phyloP scores from a whole-genome alignment of 1,140 invertebrate genomes.

The Drosophila melanogaster region DNA sequence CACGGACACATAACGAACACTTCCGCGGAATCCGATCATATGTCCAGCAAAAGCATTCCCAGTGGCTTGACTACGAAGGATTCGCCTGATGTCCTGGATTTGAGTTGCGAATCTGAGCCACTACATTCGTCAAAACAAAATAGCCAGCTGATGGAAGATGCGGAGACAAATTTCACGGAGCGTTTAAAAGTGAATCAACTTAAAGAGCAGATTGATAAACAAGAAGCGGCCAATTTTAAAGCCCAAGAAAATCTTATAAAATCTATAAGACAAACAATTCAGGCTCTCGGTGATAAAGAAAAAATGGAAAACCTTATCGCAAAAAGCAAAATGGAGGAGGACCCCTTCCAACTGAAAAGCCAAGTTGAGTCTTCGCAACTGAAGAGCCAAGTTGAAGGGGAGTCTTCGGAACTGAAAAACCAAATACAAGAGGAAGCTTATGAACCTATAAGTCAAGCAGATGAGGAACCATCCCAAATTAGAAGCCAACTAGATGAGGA shows the following conservation, averaged over 20 bases:
- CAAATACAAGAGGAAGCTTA: not conserved
- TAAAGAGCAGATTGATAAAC: not conserved
- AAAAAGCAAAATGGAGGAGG: not conserved
- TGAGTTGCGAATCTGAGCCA: not conserved
- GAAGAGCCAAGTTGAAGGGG: not conserved
- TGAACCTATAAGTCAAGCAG: not conserved
- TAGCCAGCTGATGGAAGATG: not conserved
- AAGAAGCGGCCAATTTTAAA: not conserved
- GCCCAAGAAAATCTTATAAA: conserved; percentile 19
- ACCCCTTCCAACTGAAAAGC: not conserved
- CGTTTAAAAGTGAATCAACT: not conserved
- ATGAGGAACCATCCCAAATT: not conserved
- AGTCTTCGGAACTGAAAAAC: not conserved
- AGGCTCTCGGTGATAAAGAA: conserved; percentile 1
- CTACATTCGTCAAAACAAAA: not conserved
- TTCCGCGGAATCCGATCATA: not conserved
- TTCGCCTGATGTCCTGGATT: conserved; percentile 3
- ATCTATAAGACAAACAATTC: conserved; percentile 21
- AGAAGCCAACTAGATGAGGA: not conserved
- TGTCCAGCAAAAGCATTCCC: not conserved
- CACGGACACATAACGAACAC: not conserved
- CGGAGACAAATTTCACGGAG: not conserved
- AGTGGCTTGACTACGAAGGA: conserved; percentile 1
- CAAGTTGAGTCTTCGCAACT: not conserved
- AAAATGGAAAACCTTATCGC: conserved; percentile 15